Evolutionary conservation across 2,113 vertebrate species (phyloP).

Genomic region (Coryphaenoides rupestris): DNA sequence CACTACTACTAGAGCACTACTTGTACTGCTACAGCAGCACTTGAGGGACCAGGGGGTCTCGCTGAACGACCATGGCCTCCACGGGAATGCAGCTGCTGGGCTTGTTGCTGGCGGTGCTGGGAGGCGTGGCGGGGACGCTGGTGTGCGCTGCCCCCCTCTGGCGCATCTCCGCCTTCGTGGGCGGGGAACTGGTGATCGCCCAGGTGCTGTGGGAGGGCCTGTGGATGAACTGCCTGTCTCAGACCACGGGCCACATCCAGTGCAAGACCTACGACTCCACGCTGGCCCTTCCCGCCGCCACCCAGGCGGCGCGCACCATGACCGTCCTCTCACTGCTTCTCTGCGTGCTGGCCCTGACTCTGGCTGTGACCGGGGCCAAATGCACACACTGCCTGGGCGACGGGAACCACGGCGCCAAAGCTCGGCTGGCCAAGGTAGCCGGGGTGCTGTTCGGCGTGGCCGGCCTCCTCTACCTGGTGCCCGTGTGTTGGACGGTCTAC

Average conservation of each 20-base stretch:
- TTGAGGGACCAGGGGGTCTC: neutral
- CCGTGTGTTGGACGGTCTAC: conserved; percentile 66
- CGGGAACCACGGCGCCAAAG: conserved; percentile 66
- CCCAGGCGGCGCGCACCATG: conserved; percentile 75
- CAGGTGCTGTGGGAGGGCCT: conserved; percentile 84
- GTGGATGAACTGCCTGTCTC: conserved; percentile 87
- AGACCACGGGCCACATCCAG: conserved; percentile 74
- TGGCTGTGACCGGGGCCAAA: conserved; percentile 78
- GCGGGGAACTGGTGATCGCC: conserved; percentile 80
- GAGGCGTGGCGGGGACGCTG: conserved; percentile 73
- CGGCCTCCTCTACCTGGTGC: conserved; percentile 61
- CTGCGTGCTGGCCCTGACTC: conserved; percentile 72
- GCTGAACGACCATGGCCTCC: conserved; percentile 69
- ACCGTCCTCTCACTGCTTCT: conserved; percentile 75
- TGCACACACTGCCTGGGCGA: conserved; percentile 80
- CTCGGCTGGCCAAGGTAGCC: conserved; percentile 59
- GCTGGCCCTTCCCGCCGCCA: conserved; percentile 73
- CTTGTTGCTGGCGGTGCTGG: conserved; percentile 69
- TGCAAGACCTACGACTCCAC: conserved; percentile 83
- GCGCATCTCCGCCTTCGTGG: conserved; percentile 82
- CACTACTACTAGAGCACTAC: no score
- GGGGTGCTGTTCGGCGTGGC: conserved; percentile 67
- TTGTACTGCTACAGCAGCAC: no score
- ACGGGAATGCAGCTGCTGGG: conserved; percentile 81
- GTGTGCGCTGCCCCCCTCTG: conserved; percentile 80